A percentile compares a stretch with the other conserved stretches of the same genome.
phyloP scores from a whole-genome alignment of 2,888 invertebrate genomes.

The Synanthedon formicaeformis region DNA sequence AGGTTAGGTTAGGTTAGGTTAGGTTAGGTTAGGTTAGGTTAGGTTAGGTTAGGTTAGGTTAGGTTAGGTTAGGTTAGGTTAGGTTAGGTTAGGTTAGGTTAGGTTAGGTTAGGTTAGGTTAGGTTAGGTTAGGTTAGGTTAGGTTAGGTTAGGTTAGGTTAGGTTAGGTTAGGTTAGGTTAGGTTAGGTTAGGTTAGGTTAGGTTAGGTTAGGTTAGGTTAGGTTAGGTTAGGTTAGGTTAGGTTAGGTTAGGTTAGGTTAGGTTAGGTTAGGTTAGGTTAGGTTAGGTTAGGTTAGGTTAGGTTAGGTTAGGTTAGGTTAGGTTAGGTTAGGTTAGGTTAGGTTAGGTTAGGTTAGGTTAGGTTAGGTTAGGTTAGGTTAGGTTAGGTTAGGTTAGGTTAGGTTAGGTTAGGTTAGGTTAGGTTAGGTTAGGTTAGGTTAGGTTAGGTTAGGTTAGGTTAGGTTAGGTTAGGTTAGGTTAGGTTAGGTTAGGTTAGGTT shows the following conservation, averaged over 20 bases:
- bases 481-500: slow-evolving; percentile 9
- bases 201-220: slow-evolving; percentile 9
- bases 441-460: too few species aligned
- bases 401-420: slow-evolving; percentile 10
- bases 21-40: slow-evolving; percentile 2
- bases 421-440: background rate
- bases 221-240: slow-evolving; percentile 13
- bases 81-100: slow-evolving; percentile 6
- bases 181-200: slow-evolving; percentile 5
- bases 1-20: slow-evolving; percentile 2
- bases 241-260: slow-evolving; percentile 13
- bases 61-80: slow-evolving; percentile 5
- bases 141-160: slow-evolving; percentile 10
- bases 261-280: slow-evolving; percentile 9
- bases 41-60: slow-evolving; percentile 2
- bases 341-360: background rate
- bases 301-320: slow-evolving; percentile 1
- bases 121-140: slow-evolving; percentile 6
- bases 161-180: slow-evolving; percentile 5
- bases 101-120: slow-evolving; percentile 12
- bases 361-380: slow-evolving; percentile 10
- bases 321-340: slow-evolving; percentile 4
- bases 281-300: slow-evolving; percentile 1
- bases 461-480: too few species aligned
- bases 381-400: slow-evolving; percentile 14